These are phyloP conservation scores for Eretmochelys imbricata DNA, from an alignment of 2,113 vertebrate genomes.

Conservation along the genomic window DNA sequence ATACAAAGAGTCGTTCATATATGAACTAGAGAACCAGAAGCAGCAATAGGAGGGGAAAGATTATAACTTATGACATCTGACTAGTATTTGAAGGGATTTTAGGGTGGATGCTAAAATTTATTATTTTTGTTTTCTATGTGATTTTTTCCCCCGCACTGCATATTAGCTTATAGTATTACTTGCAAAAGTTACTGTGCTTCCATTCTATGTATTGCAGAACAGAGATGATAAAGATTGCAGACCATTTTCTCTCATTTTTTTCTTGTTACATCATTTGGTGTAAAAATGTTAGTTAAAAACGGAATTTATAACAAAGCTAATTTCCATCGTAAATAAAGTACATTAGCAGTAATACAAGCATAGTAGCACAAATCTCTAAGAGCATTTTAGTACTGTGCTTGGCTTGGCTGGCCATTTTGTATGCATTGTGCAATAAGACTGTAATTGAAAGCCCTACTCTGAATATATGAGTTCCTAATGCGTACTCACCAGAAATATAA, in stretches of 20 bases:
- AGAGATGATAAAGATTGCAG: neutral
- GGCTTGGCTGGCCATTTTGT: neutral
- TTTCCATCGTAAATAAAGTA: neutral
- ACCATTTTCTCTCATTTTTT: neutral
- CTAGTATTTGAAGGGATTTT: conserved; percentile 32
- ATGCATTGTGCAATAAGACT: neutral
- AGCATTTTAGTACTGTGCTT: neutral
- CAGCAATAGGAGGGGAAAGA: neutral
- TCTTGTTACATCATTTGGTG: neutral
- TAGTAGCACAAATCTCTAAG: neutral
- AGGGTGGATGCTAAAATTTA: conserved; percentile 14
- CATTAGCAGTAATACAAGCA: too few species aligned
- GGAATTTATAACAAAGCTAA: neutral
- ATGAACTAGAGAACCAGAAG: conserved; percentile 19
- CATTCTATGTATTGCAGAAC: neutral
- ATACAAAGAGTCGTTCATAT: neutral
- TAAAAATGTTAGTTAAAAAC: neutral
- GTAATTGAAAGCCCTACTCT: neutral
- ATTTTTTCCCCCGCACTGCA: neutral
- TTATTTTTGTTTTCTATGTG: neutral
- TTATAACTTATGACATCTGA: conserved; percentile 5
- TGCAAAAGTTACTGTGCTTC: neutral
- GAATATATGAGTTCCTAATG: conserved; percentile 18
- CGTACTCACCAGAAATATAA: neutral
- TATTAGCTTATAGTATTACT: neutral